Conservation (phyloP, 2,888 invertebrate genomes). For the Orthosia incerta region DNA sequence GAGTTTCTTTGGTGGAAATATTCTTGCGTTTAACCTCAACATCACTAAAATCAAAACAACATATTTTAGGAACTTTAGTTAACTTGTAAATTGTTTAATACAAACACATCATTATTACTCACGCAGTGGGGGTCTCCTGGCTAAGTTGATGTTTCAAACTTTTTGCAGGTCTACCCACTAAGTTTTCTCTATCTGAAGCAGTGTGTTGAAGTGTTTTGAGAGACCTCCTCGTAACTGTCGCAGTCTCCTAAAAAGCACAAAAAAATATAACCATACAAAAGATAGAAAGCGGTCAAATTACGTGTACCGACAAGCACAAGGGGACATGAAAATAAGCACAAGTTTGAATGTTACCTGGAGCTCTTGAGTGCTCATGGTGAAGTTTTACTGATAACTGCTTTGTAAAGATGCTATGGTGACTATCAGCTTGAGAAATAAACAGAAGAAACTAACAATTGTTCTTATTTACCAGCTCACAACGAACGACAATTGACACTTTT, state of each 20-base stretch:
- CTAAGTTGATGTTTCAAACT: slow-evolving; percentile 87
- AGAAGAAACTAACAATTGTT: background rate
- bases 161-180: slow-evolving; percentile 92
- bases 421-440: slow-evolving; percentile 16
- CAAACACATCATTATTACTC: slow-evolving; percentile 67
- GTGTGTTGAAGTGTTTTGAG: slow-evolving; percentile 94
- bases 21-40: slow-evolving; percentile 88
- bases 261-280: background rate
- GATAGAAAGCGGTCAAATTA: background rate
- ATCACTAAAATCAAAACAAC: slow-evolving; percentile 73
- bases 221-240: slow-evolving; percentile 90
- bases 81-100: background rate
- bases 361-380: slow-evolving; percentile 72
- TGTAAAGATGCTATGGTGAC: background rate
- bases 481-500: slow-evolving; percentile 30
- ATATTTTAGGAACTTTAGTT: background rate
- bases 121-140: slow-evolving; percentile 89
- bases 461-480: slow-evolving; percentile 30
- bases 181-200: slow-evolving; percentile 94
- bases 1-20: slow-evolving; percentile 91
- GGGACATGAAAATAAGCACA: background rate
- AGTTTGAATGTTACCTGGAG: slow-evolving; percentile 57
- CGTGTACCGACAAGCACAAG: background rate
- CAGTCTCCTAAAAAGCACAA: slow-evolving; percentile 65
- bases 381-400: background rate